phyloP scores from a whole-genome alignment of 1,140 invertebrate species.

The Drosophila cardini region DNA sequence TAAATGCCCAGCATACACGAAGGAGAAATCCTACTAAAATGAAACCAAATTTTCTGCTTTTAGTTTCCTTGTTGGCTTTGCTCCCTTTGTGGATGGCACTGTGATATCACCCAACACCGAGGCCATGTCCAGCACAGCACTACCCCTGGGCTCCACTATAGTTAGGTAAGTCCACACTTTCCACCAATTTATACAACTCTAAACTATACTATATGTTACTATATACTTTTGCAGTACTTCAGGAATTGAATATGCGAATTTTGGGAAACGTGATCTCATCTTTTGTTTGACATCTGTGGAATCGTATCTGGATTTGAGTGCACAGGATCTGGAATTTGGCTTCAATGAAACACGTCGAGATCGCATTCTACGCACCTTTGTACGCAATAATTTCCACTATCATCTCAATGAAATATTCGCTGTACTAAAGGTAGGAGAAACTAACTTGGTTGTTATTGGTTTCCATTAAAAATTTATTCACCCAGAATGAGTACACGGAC shows the following conservation, averaged over 20 bases:
- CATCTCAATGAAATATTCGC: slow-evolving; percentile 96
- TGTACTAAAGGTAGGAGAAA: slow-evolving; percentile 88
- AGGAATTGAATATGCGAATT: slow-evolving; percentile 92
- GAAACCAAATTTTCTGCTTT: neutral
- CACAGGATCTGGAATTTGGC: slow-evolving; percentile 92
- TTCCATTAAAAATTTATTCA: slow-evolving; percentile 1
- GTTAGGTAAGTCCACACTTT: slow-evolving; percentile 65
- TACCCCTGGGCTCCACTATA: slow-evolving; percentile 83
- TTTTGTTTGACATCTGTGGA: slow-evolving; percentile 91
- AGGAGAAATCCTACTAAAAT: no score
- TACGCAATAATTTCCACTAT: slow-evolving; percentile 94
- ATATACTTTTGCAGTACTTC: slow-evolving; percentile 85
- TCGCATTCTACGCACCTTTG: slow-evolving; percentile 93
- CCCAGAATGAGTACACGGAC: slow-evolving; percentile 94
- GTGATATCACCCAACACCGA: slow-evolving; percentile 88
- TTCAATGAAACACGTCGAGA: slow-evolving; percentile 93
- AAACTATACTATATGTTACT: slow-evolving; percentile 47
- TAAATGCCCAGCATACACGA: no score
- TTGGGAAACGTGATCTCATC: slow-evolving; percentile 91
- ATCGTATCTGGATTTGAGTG: slow-evolving; percentile 91
- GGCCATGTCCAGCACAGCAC: slow-evolving; percentile 69
- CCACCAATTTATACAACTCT: neutral
- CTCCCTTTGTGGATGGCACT: slow-evolving; percentile 94
- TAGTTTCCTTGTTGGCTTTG: slow-evolving; percentile 93
- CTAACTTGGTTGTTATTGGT: no score